phyloP scores from a whole-genome alignment of 2,113 vertebrate species.

The Solea senegalensis region DNA sequence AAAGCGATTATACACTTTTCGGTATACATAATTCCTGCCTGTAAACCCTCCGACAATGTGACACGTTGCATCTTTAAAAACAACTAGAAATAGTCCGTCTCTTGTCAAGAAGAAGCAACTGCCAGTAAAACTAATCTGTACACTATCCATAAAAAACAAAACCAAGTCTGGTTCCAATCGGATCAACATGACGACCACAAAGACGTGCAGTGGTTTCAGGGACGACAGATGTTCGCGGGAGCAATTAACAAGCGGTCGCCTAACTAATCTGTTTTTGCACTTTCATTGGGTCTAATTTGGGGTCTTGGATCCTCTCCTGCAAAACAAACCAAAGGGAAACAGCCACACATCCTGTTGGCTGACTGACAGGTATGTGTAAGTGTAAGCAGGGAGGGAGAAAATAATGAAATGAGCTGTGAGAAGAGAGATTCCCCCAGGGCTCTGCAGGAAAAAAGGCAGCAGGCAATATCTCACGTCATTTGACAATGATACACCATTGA shows the following conservation, averaged over 20 bases:
- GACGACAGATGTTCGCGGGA: constrained; percentile 58
- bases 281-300: constrained; percentile 51
- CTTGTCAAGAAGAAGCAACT: no score
- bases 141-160: not conserved
- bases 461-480: constrained; percentile 50
- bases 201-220: not conserved
- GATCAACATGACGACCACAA: not conserved
- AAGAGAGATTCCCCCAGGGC: constrained; percentile 38
- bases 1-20: no score
- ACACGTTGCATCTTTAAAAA: no score
- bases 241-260: constrained; percentile 49
- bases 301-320: constrained; percentile 6
- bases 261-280: constrained; percentile 60
- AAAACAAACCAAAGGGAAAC: not conserved
- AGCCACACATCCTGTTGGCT: constrained; percentile 1
- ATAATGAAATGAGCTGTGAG: constrained; percentile 51
- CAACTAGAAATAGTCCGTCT: no score
- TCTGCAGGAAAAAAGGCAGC: constrained; percentile 20
- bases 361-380: constrained; percentile 44
- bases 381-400: constrained; percentile 12
- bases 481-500: constrained; percentile 61
- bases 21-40: no score
- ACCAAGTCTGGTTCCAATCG: not conserved
- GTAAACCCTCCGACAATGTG: no score
- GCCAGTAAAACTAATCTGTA: no score